These are phyloP conservation scores for Hoplias malabaricus DNA, from an alignment of 2,113 vertebrate genomes.

Conservation along the genomic window DNA sequence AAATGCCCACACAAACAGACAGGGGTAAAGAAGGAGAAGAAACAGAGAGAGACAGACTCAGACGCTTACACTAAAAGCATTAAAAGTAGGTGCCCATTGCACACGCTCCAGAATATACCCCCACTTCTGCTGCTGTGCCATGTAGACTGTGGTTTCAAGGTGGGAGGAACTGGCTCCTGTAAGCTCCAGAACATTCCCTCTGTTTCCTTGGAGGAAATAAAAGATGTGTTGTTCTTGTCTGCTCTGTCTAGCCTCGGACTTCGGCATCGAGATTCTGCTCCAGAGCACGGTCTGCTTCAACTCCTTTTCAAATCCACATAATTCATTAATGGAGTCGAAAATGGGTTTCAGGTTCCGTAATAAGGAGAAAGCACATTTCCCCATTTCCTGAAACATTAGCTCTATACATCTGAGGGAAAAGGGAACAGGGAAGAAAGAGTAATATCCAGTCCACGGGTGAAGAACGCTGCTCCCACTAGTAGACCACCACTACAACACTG, in stretches of 20 bases:
- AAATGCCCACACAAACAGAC: not conserved
- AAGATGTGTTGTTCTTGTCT: constrained; percentile 51
- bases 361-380: constrained; percentile 48
- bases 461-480: constrained; percentile 14
- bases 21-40: not conserved
- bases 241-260: constrained; percentile 35
- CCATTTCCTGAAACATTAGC: constrained; percentile 50
- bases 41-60: not conserved
- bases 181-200: constrained; percentile 40
- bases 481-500: no score
- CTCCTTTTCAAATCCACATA: constrained; percentile 45
- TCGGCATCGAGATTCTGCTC: constrained; percentile 11
- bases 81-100: constrained; percentile 6
- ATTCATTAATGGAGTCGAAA: constrained; percentile 54
- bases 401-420: constrained; percentile 29
- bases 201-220: constrained; percentile 55
- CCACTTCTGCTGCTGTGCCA: constrained; percentile 22
- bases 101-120: not conserved
- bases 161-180: constrained; percentile 52
- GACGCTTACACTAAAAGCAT: constrained; percentile 4
- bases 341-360: constrained; percentile 48
- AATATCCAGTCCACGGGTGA: constrained; percentile 22
- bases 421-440: constrained; percentile 4
- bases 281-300: constrained; percentile 30
- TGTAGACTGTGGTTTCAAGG: constrained; percentile 49